Conservation (phyloP, 2,113 vertebrate genomes). For the Rhadina sibilatrix region DNA sequence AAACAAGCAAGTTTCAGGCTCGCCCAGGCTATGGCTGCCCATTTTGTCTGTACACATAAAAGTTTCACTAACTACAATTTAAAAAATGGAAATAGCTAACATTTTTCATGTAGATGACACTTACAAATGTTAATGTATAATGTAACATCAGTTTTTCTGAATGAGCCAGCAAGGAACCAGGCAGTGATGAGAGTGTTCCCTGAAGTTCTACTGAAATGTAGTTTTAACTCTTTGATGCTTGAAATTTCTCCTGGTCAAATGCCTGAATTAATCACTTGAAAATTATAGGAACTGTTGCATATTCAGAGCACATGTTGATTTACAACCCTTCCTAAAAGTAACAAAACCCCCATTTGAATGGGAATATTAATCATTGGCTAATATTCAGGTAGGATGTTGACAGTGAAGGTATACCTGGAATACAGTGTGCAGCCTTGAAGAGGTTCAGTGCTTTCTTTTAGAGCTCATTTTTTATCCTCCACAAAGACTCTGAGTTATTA, state of each 20-base stretch:
- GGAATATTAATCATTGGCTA: background rate
- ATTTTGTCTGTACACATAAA: background rate
- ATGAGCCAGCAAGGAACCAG: background rate
- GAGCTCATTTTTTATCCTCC: background rate
- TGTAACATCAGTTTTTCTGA: background rate
- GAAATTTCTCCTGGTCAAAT: background rate
- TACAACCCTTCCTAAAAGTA: background rate
- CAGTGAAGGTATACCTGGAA: background rate
- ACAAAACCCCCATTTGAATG: background rate
- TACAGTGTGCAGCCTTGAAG: background rate
- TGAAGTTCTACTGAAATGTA: background rate
- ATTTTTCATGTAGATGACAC: background rate
- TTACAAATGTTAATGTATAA: background rate
- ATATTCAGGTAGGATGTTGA: background rate
- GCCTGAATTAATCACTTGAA: background rate
- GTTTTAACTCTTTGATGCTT: background rate
- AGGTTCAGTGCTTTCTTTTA: background rate
- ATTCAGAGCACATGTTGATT: background rate
- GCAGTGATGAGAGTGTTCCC: rapidly evolving
- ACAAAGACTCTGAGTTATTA: background rate
- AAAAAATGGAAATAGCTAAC: background rate
- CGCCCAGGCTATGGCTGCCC: background rate
- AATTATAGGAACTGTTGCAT: background rate
- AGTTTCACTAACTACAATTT: background rate
- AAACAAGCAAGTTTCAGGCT: background rate